These are phyloP conservation scores for Choloepus hoffmanni DNA, from an alignment of 2,113 vertebrate genomes.

Conservation along the genomic window DNA sequence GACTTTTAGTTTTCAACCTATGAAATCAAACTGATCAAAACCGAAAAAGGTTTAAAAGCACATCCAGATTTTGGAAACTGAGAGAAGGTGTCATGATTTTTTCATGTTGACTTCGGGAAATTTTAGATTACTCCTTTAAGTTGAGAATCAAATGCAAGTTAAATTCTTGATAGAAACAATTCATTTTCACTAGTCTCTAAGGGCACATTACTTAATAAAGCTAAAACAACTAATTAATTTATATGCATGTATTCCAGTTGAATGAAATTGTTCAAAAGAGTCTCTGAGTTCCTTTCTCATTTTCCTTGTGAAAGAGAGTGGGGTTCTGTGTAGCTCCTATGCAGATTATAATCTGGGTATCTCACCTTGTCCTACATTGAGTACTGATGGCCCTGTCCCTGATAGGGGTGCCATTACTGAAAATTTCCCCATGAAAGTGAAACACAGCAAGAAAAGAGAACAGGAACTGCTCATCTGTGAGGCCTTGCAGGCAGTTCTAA, in stretches of 20 bases:
- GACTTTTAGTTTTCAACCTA: background rate
- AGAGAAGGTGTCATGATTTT: background rate
- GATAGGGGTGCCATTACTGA: background rate
- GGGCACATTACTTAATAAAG: background rate
- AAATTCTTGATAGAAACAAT: background rate
- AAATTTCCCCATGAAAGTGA: background rate
- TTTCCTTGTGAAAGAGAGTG: background rate
- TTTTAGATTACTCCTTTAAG: constrained; percentile 25
- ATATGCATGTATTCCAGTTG: background rate
- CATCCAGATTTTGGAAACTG: background rate
- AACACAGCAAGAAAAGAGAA: background rate
- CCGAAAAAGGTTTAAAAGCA: background rate
- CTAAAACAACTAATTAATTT: background rate
- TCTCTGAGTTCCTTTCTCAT: background rate
- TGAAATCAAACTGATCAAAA: background rate
- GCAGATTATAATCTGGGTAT: background rate
- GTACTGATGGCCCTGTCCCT: background rate
- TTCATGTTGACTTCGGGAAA: background rate
- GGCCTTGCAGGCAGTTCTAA: background rate
- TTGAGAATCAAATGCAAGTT: background rate
- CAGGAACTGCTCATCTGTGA: background rate
- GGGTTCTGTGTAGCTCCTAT: background rate
- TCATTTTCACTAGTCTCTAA: background rate
- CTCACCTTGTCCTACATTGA: background rate
- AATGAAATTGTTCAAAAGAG: background rate